Base-by-base conservation (phyloP, 2,797 vertebrate species). In the Carcharodon carcharias region DNA sequence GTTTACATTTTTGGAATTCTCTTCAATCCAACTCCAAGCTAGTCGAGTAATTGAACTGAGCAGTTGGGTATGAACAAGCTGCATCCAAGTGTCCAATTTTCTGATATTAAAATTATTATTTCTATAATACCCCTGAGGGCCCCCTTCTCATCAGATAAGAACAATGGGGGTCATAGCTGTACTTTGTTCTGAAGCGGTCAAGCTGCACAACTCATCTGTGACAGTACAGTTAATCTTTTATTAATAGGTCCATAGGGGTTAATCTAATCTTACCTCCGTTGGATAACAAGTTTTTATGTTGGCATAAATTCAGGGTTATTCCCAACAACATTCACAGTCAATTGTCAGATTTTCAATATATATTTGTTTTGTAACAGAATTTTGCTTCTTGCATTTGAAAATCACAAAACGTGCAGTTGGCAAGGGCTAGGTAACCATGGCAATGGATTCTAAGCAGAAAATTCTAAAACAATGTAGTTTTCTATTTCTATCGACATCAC, bases 391-490 rank as follows among this genome's bases (percentile, higher is more conserved):
- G 91, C 63, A 93, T 93, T 45, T 67, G 45, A 93, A 93, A 93
- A 67, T 40, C 45, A 93, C 63, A 93, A 93, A 93, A 93, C 2
- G 4, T 93, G 63, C 61, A 93, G 63, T 93, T 63, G 63, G n/a
- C 67, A 93, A 40, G 91, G 40, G 91, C 91, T 63, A 93, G 61
- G 91, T 93, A 93, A 93, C 91, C 91, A 93, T 93, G 91, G 91
- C 23, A 45, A 93, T 93, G 63, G n/a, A 23, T 93, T 93, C 91
- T 93, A 67, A n/a, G n/a, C n/a, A 45, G 91, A 93, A 93, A 67
- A 93, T 67, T 93, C 61, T 93, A 93, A 93, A 93, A 93, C 61
- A 93, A 93, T 93, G 63, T 40, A 65, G 21, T 93, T 93, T 93
- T 67, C 91, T 93, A 93, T 93, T 93, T 40, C 91, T 93, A 93